Base-by-base conservation (phyloP, 2,113 vertebrate species). In the Osmerus mordax region DNA sequence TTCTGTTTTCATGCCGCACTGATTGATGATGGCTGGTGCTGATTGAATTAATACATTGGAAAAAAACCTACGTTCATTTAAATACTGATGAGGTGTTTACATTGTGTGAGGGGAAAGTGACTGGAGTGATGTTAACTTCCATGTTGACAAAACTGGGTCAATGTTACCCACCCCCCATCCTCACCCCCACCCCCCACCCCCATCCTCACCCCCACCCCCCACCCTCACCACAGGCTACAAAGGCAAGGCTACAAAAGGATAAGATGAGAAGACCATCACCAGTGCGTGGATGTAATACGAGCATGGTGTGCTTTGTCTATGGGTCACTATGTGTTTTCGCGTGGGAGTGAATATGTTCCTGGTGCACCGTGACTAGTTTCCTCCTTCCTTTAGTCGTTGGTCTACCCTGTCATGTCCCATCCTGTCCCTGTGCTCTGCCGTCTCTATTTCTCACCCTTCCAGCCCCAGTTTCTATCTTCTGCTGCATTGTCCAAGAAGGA, bases 101-200 rank as follows among this genome's bases (percentile, higher is more conserved):
- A 86, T 76, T 77, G 80, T 87, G 82, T 86, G 87, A 88, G 83
- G 67, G 74, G 70, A 83, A 86, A 88, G 84, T 90, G 88, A 91
- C 89, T 84, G 86, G 83, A 92, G 85, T 81, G 83, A 90, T 89
- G 86, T 86, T 89, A 90, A 91, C 89, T 89, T 88, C 80, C 83
- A 87, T 82, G 89, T 82, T 91, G 89, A 91, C 83, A 89, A 92
- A 92, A 87, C 84, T 92, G 90, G 90, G 92, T 93, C 91, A 92
- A 80, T 90, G 84, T 90, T 89, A 89, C 89, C 85, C 86, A 83
- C 80, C 80, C 75, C 88, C 88, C 32, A 36, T 36, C 87, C 84
- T 87, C 83, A 9, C 41, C 80, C 80, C 74, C 88, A 5, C 4
- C 32, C 4, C 32, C 41, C 87, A 60, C 73, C 84, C 87, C 81